Evolutionary conservation across 2,888 invertebrate species (phyloP).

Genomic region (Tolmerus cingulatus): DNA sequence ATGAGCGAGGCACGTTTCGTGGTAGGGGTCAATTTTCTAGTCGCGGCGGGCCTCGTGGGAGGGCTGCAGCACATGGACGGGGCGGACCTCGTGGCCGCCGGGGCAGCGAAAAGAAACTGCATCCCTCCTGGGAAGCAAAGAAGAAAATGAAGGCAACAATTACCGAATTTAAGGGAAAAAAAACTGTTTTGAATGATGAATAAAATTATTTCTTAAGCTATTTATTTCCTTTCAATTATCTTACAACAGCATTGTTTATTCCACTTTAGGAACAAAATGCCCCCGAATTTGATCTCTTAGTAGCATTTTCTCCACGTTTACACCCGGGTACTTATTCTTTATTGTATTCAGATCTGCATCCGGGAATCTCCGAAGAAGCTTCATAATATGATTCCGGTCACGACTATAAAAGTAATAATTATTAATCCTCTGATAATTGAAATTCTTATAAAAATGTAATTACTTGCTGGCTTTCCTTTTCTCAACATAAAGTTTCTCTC

Average conservation of each 20-base stretch:
- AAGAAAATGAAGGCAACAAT: conserved; percentile 56
- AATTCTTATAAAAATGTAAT: conserved; percentile 51
- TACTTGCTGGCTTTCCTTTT: conserved; percentile 69
- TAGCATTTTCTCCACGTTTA: conserved; percentile 75
- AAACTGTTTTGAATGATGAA: conserved; percentile 52
- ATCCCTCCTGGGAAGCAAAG: conserved; percentile 61
- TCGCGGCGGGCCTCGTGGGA: too few species aligned
- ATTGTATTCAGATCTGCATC: conserved; percentile 76
- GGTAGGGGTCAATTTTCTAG: neutral
- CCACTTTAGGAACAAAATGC: conserved; percentile 66
- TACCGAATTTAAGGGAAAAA: conserved; percentile 56
- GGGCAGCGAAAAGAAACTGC: conserved; percentile 47
- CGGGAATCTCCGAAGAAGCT: conserved; percentile 77
- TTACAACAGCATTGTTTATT: neutral
- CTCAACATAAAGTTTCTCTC: conserved; percentile 71
- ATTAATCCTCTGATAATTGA: neutral
- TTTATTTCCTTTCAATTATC: neutral
- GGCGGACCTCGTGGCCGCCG: neutral
- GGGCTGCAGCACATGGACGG: neutral
- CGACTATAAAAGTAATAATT: conserved; percentile 59
- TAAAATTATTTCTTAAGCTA: neutral
- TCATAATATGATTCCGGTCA: conserved; percentile 73
- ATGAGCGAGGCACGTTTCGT: too few species aligned
- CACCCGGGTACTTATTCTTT: conserved; percentile 76
- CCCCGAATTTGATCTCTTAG: conserved; percentile 68